Base-by-base conservation (phyloP, 1,140 invertebrate genomes). In the Euwallacea fornicatus region DNA sequence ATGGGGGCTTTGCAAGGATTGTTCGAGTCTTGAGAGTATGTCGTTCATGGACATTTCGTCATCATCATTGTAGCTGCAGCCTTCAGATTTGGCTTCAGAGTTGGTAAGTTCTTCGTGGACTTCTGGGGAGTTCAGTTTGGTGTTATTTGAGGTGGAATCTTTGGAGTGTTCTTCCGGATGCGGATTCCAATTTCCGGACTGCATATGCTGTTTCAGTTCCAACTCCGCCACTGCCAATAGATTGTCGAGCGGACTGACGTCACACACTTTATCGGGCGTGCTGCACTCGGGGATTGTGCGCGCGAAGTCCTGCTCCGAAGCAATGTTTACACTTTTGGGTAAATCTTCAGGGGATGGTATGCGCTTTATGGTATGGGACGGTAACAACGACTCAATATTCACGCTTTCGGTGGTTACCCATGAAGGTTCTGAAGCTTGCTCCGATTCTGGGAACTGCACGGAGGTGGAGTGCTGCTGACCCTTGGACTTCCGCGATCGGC, bases 1-100 rank as follows among this genome's bases (percentile, higher is more conserved):
- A 16, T 86, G 84, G 6, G 84, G 84, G 75, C 85, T 85, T 68
- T 84, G 83, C 0, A 82, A 79, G 3, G 86, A 86, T 70, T 85
- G 85, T 71, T 85, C 85, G 47, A 88, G 77, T 50, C 85, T 74
- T 55, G 84, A 83, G 15, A 87, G 84, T 54, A 87, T 86, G 73
- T 88, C 86, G 11, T 84, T 82, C 56, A 87, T 86, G 77, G 86
- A 85, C 72, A 86, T 84, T 70, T 88, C 85, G 72, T 88, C 86
- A 16, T 88, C 86, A 59, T 86, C 85, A 42, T 81, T 82, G 70
- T 88, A 86, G 78, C 86, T 85, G 47, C 79, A 79, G 15, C 80
- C 79, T 47, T 80, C 77, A 33, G 72, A 73, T 69, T 77, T 78
- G 4, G 73, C 56, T 11, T 69, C 71, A 47, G 65, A 69, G 42